Conservation (phyloP, 2,888 invertebrate genomes). For the Halictus ligatus region DNA sequence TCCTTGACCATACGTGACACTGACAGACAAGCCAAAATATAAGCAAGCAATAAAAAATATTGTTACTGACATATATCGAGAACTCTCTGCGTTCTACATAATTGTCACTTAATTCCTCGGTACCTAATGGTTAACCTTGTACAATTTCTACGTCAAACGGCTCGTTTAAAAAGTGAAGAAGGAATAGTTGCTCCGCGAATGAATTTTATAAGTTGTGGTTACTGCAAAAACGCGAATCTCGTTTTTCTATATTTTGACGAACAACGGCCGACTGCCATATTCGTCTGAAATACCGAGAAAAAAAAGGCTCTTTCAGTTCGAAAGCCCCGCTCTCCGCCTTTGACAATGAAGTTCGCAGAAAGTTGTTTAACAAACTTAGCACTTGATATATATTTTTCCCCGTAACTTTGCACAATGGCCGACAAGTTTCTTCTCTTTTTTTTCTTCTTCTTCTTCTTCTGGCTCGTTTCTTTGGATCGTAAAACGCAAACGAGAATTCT, state of each 20-base stretch:
- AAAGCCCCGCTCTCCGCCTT: not conserved
- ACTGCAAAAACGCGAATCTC: not conserved
- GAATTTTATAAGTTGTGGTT: not conserved
- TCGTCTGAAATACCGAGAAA: not conserved
- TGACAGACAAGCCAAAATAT: too few species aligned
- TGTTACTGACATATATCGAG: too few species aligned
- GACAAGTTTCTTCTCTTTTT: not conserved
- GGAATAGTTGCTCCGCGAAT: not conserved
- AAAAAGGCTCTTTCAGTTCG: not conserved
- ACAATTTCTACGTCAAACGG: too few species aligned
- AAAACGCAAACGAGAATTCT: conserved; percentile 12
- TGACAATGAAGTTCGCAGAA: conserved; percentile 2
- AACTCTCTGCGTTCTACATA: too few species aligned
- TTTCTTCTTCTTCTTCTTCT: not conserved
- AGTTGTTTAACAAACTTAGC: conserved; percentile 16
- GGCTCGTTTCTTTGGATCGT: conserved; percentile 8
- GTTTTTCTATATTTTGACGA: too few species aligned
- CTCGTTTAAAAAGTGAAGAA: not conserved
- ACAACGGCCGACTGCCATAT: not conserved
- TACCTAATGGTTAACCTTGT: too few species aligned
- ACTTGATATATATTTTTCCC: not conserved
- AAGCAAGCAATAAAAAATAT: too few species aligned
- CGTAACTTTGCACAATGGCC: conserved; percentile 3
- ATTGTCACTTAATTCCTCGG: too few species aligned
- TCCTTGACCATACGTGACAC: too few species aligned